Percentiles rank a stretch among this genome's conserved stretches.
Evolutionary conservation across 2,113 vertebrate genomes (phyloP).

Genomic region (Marmota monax): DNA sequence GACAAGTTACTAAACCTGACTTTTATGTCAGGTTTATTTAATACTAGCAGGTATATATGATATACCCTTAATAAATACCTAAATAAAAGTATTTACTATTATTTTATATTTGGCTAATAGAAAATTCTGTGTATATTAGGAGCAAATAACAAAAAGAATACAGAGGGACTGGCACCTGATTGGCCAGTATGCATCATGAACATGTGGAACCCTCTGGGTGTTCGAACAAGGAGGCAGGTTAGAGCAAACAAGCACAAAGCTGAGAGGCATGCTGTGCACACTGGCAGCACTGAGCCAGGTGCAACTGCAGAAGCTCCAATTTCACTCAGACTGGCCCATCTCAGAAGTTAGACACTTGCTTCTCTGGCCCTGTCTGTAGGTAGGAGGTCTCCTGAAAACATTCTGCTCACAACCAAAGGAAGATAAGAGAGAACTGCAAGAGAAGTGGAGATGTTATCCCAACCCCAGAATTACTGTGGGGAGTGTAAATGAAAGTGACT

Average conservation of each 20-base stretch:
- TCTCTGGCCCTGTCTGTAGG: background rate
- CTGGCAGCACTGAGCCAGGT: no score
- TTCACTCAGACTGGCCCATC: background rate
- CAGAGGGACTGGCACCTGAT: background rate
- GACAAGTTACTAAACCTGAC: background rate
- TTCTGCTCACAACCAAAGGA: background rate
- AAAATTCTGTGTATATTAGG: background rate
- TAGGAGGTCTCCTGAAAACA: background rate
- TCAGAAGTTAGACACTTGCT: background rate
- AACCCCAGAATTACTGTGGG: background rate
- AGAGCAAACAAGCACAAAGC: background rate
- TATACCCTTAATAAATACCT: background rate
- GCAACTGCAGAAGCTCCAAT: background rate
- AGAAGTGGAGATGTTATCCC: background rate
- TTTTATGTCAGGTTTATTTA: background rate
- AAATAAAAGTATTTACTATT: background rate
- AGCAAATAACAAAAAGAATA: background rate
- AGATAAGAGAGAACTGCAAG: background rate
- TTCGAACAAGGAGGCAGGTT: background rate
- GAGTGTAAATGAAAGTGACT: background rate
- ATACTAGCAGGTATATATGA: background rate
- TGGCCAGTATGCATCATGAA: accelerated
- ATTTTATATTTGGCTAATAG: background rate
- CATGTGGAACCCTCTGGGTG: background rate
- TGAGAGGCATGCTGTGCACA: no score